Conservation (phyloP, 2,113 vertebrate genomes). For the Etheostoma spectabile region DNA sequence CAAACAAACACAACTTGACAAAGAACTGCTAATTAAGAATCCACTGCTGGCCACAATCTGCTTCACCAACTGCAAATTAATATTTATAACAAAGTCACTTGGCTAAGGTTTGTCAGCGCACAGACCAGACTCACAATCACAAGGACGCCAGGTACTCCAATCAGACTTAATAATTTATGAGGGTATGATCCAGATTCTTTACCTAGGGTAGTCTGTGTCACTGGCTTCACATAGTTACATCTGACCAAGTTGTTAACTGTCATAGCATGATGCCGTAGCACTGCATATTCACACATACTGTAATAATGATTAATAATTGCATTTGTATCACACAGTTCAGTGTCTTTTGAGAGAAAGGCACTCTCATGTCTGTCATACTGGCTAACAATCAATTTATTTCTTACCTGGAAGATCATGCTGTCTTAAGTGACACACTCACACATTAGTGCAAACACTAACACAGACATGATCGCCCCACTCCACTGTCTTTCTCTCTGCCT, state of each 20-base stretch:
- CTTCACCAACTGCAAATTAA: slow-evolving; percentile 42
- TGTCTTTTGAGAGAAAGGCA: slow-evolving; percentile 26
- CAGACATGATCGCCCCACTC: neutral
- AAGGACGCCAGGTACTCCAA: slow-evolving; percentile 45
- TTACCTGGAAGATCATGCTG: slow-evolving; percentile 65
- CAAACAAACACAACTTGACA: slow-evolving; percentile 52
- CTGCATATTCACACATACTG: too few species aligned
- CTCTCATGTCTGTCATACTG: slow-evolving; percentile 36
- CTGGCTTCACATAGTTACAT: slow-evolving; percentile 17
- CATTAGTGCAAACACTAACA: slow-evolving; percentile 9
- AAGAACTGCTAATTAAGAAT: slow-evolving; percentile 57
- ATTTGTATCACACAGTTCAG: slow-evolving; percentile 51
- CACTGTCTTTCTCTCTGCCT: neutral
- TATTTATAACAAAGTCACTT: slow-evolving; percentile 46
- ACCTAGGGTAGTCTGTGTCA: neutral
- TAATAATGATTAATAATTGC: slow-evolving; percentile 21
- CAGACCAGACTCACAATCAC: slow-evolving; percentile 12
- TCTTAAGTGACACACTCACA: slow-evolving; percentile 44
- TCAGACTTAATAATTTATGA: slow-evolving; percentile 51
- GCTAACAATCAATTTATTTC: slow-evolving; percentile 57
- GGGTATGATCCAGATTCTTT: slow-evolving; percentile 38
- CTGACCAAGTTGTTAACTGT: slow-evolving; percentile 25
- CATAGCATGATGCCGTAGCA: neutral
- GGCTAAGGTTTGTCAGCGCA: slow-evolving; percentile 20
- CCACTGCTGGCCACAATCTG: slow-evolving; percentile 38